Percentiles rank a stretch among this genome's conserved stretches.
Evolutionary conservation across 2,888 invertebrate genomes (phyloP).

Genomic region (Agrochola macilenta): DNA sequence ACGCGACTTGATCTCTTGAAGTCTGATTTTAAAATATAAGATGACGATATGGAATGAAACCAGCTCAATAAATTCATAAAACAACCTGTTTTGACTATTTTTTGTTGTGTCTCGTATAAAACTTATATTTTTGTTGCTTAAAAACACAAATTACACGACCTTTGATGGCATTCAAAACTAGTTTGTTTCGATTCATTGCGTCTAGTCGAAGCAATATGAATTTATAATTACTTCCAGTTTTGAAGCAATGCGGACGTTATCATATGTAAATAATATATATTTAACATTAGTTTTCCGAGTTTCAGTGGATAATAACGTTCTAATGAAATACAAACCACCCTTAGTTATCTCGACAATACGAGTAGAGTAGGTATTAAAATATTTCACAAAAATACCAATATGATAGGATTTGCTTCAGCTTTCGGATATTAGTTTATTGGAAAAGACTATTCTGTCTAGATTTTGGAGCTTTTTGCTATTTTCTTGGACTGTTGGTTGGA

Average conservation of each 20-base stretch:
- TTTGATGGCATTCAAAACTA: slow-evolving; percentile 52
- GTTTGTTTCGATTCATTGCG: slow-evolving; percentile 40
- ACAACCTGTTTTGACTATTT: slow-evolving; percentile 48
- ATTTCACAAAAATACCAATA: too few relatives aligned
- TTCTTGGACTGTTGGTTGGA: neutral
- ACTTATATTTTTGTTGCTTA: slow-evolving; percentile 20
- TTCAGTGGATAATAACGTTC: neutral
- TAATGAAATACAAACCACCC: neutral
- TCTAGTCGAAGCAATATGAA: slow-evolving; percentile 38
- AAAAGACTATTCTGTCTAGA: neutral
- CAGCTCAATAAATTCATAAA: slow-evolving; percentile 15
- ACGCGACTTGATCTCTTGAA: slow-evolving; percentile 15
- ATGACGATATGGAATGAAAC: slow-evolving; percentile 16
- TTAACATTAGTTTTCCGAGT: neutral
- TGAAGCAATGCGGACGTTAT: slow-evolving; percentile 21
- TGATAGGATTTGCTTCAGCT: neutral
- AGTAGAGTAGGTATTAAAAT: too few relatives aligned
- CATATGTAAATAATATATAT: neutral
- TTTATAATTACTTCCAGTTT: slow-evolving; percentile 35
- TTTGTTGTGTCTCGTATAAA: slow-evolving; percentile 8
- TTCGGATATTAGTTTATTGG: neutral
- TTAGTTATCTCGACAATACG: neutral
- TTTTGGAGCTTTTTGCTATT: neutral
- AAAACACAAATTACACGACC: slow-evolving; percentile 45
- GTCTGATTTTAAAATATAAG: slow-evolving; percentile 27